Base-by-base conservation (phyloP, 1,140 invertebrate species). In the Ptiloglossa arizonensis region DNA sequence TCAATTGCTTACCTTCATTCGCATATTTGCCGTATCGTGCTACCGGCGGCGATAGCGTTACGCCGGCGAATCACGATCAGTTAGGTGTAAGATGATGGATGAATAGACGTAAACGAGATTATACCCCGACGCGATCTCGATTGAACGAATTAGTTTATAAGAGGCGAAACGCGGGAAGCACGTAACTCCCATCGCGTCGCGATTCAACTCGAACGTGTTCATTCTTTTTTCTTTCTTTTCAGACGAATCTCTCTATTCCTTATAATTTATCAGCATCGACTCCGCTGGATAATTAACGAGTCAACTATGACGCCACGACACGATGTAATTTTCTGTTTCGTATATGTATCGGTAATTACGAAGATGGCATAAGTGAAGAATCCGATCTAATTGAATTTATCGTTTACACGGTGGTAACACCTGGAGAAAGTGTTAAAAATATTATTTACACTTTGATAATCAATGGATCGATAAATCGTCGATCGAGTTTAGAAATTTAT, bases 1-100 rank as follows among this genome's bases (percentile, higher is more conserved):
- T 86, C 82, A 85, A 85, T 85, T 85, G 70, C 79, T 85, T 81
- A 85, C 68, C 64, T 70, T 59, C 79, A 85, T 85, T 85, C 83
- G 79, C 68, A 79, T 81, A 85, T 85, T 85, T 75, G 77, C 83
- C 68, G 79, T 84, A 68, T 69, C 74, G 66, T 66, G 74, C 71
- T 82, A 70, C 70, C 79, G 60, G 5, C 15, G 5, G 27, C 81
- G 81, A 80, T 75, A 81, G 54, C 52, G 71, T 1, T 57, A 59
- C 57, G n/a, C 27, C 22, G 52, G 63, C 59, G 54, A 82, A 69
- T 75, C 76, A 73, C 57, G 83, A 85, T 85, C 76, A 35, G 76
- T 70, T 73, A 63, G n/a, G 50, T 44, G 66, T 52, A 54, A 71
- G 75, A 85, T 86, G 84, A 86, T 86, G 76, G 84, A 86, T 81